phyloP scores from a whole-genome alignment of 1,140 invertebrate genomes.

The Coptotermes formosanus region DNA sequence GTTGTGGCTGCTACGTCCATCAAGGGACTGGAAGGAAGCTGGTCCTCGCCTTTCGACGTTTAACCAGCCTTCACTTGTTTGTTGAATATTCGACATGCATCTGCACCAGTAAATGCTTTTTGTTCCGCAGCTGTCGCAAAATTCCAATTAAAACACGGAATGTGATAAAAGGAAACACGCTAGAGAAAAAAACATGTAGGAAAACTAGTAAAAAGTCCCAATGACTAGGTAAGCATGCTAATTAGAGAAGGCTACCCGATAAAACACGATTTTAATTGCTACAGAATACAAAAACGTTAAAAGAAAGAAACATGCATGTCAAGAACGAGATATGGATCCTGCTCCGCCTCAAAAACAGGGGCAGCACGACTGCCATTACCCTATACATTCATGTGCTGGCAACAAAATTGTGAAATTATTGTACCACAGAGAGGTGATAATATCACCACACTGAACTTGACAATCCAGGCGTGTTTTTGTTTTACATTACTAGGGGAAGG shows the following conservation, averaged over 20 bases:
- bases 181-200: conserved; percentile 28
- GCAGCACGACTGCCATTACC: not conserved
- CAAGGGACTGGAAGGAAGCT: not conserved
- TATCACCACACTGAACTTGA: not conserved
- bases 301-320: conserved; percentile 39
- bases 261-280: not conserved
- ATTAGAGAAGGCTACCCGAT: conserved; percentile 20
- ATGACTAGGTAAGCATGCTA: conserved; percentile 43
- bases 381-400: not conserved
- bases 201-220: conserved; percentile 48
- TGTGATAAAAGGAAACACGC: not conserved
- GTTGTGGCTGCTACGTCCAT: no score
- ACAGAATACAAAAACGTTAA: conserved; percentile 36
- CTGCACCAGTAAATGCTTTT: not conserved
- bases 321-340: conserved; percentile 34
- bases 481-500: no score
- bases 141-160: conserved; percentile 17
- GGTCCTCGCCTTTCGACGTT: not conserved
- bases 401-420: not conserved
- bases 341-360: not conserved
- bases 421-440: not conserved
- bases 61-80: not conserved
- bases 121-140: conserved; percentile 2
- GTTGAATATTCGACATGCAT: conserved; percentile 6
- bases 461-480: no score